phyloP scores from a whole-genome alignment of 2,797 vertebrate genomes.

The Microctenopoma stevenorrisi region DNA sequence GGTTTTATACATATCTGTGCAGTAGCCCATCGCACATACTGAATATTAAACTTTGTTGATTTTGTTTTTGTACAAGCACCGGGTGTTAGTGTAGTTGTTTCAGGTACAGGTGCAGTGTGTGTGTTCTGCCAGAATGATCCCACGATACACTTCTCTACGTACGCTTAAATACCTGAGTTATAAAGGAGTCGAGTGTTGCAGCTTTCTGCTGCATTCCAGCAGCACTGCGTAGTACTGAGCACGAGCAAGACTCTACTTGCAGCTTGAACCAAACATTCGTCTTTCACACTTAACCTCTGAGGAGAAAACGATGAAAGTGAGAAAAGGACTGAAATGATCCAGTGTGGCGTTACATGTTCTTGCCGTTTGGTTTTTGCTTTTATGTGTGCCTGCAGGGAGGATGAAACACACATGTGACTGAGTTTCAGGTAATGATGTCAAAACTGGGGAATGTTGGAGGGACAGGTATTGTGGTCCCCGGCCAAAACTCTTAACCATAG shows the following conservation, averaged over 20 bases:
- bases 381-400: constrained; percentile 22
- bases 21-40: background rate
- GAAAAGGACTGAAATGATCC: constrained; percentile 1
- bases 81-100: too few species aligned
- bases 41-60: constrained; percentile 27
- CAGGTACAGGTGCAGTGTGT: too few species aligned
- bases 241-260: constrained; percentile 74
- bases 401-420: constrained; percentile 47
- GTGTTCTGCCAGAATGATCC: too few species aligned
- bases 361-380: constrained; percentile 8
- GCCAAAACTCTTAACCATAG: constrained; percentile 38
- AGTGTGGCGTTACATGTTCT: background rate
- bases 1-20: constrained; percentile 2
- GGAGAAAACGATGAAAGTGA: background rate
- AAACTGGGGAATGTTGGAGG: constrained; percentile 70
- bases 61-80: constrained; percentile 1
- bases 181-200: constrained; percentile 38
- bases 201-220: constrained; percentile 70
- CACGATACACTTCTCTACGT: background rate
- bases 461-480: constrained; percentile 57
- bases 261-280: constrained; percentile 38
- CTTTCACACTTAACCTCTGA: constrained; percentile 17
- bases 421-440: constrained; percentile 76
- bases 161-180: constrained; percentile 8
- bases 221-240: constrained; percentile 34